phyloP scores from a whole-genome alignment of 1,140 invertebrate species.

The Calephelis nemesis region DNA sequence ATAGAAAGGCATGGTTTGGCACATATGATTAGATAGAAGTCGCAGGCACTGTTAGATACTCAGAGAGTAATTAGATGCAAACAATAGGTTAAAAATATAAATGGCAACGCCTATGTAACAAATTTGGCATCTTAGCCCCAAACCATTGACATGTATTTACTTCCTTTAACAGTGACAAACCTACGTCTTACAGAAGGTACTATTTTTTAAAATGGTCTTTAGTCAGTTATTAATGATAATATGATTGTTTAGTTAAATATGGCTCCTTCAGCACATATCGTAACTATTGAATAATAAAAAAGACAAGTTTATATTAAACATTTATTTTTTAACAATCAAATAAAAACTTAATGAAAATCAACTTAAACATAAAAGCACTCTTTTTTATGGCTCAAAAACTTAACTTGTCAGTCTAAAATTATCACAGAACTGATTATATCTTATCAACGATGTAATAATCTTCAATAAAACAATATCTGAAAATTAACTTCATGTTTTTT shows the following conservation, averaged over 20 bases:
- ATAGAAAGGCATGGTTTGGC: no score
- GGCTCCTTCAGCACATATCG: background rate
- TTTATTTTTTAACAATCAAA: background rate
- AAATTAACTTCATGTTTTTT: background rate
- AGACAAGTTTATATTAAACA: background rate
- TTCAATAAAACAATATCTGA: background rate
- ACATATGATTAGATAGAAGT: no score
- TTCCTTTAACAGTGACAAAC: no score
- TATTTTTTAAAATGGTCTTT: no score
- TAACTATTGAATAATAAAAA: constrained; percentile 1
- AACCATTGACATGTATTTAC: no score
- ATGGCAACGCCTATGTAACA: no score
- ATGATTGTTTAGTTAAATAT: constrained; percentile 12
- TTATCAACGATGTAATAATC: background rate
- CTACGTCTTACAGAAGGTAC: no score
- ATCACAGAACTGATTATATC: background rate
- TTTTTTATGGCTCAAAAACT: background rate
- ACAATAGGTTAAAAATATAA: no score
- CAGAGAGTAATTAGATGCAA: no score
- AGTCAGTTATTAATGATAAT: background rate
- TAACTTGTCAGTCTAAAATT: background rate
- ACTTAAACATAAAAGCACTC: background rate
- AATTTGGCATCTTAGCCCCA: no score
- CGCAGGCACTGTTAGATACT: no score
- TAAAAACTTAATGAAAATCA: background rate